These are phyloP conservation scores for Furcula furcula DNA, from an alignment of 2,888 invertebrate species.

Conservation along the genomic window DNA sequence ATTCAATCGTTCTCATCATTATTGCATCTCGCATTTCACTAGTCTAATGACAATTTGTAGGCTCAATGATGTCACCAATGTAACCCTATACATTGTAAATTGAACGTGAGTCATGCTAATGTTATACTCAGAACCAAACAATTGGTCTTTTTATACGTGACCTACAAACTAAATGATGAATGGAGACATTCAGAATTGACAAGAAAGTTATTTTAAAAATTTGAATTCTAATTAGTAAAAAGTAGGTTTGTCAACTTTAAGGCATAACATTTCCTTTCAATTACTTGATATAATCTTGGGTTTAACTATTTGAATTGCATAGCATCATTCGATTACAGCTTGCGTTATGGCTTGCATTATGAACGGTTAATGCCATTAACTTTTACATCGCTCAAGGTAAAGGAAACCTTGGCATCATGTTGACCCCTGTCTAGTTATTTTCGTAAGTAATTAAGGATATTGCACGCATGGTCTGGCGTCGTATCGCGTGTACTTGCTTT, in stretches of 20 bases:
- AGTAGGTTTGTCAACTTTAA: no score
- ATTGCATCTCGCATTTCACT: slow-evolving; percentile 15
- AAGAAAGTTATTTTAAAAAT: no score
- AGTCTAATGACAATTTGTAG: slow-evolving; percentile 31
- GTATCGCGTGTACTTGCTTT: slow-evolving; percentile 22
- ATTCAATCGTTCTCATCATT: slow-evolving; percentile 9
- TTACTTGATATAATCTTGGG: no score
- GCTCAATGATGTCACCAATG: slow-evolving; percentile 31
- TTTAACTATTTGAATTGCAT: slow-evolving; percentile 20
- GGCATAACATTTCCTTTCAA: no score
- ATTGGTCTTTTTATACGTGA: slow-evolving; percentile 31
- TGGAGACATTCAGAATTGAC: no score
- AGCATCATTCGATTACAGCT: slow-evolving; percentile 30
- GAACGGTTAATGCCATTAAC: slow-evolving; percentile 32
- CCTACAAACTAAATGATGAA: slow-evolving; percentile 21
- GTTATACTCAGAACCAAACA: slow-evolving; percentile 33
- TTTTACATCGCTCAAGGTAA: slow-evolving; percentile 24
- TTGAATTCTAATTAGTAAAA: no score
- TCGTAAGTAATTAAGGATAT: slow-evolving; percentile 29
- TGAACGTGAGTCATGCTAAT: slow-evolving; percentile 36
- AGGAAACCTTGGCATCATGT: slow-evolving; percentile 23
- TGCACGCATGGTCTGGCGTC: slow-evolving; percentile 26
- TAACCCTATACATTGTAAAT: slow-evolving; percentile 22
- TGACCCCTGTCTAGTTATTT: slow-evolving; percentile 16
- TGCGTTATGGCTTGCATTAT: slow-evolving; percentile 35